These are phyloP conservation scores for Esox masquinongy DNA, from an alignment of 2,797 vertebrate species.

Conservation along the genomic window DNA sequence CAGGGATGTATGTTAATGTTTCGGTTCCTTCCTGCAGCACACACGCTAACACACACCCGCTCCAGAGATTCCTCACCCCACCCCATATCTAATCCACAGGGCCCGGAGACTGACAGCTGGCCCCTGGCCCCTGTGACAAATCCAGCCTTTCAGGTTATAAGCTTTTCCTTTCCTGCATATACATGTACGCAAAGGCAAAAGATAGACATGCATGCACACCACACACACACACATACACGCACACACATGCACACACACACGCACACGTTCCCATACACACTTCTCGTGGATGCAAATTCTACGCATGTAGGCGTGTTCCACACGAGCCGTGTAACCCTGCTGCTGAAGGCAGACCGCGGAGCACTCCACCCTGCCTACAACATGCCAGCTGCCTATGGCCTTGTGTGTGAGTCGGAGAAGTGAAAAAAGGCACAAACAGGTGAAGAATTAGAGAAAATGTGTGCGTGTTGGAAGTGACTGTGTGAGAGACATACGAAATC, in stretches of 20 bases:
- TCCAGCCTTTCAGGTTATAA: slow-evolving; percentile 17
- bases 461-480: slow-evolving; percentile 38
- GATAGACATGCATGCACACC: slow-evolving; percentile 13
- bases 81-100: neutral
- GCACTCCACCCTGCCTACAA: neutral
- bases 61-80: neutral
- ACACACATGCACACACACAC: slow-evolving; percentile 36
- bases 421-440: slow-evolving; percentile 38
- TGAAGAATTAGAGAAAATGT: slow-evolving; percentile 17
- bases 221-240: slow-evolving; percentile 38
- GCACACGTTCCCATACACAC: neutral
- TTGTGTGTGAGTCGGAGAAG: no score
- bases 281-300: slow-evolving; percentile 39
- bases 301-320: neutral
- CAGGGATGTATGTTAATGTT: slow-evolving; percentile 27
- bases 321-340: neutral
- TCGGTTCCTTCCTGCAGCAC: slow-evolving; percentile 42
- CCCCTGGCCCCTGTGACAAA: slow-evolving; percentile 30
- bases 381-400: no score
- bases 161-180: no score
- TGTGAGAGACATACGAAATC: neutral
- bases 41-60: slow-evolving; percentile 3
- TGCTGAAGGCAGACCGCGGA: neutral
- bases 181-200: no score
- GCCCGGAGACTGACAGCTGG: neutral